Evolutionary conservation across 1,140 invertebrate genomes (phyloP).

Genomic region (Telenomus remus): DNA sequence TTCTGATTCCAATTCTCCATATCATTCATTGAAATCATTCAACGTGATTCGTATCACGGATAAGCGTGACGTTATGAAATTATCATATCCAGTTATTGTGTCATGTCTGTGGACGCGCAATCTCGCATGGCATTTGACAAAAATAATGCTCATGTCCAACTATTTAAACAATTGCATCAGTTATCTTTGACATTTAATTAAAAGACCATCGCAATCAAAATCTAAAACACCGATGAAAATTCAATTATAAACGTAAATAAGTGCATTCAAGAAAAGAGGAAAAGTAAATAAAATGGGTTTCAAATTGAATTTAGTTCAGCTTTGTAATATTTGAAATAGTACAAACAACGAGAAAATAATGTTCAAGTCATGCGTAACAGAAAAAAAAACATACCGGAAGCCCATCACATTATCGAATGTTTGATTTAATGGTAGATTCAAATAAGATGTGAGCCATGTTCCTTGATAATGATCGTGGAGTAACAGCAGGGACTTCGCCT

Average conservation of each 20-base stretch:
- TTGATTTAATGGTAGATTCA: constrained; percentile 67
- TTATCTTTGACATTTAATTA: too few species aligned
- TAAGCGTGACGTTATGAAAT: constrained; percentile 45
- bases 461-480: constrained; percentile 62
- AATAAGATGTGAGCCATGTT: constrained; percentile 67
- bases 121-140: constrained; percentile 33
- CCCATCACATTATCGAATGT: constrained; percentile 45
- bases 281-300: too few species aligned
- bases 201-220: too few species aligned
- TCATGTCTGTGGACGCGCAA: constrained; percentile 21
- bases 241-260: too few species aligned
- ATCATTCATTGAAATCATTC: constrained; percentile 47
- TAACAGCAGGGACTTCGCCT: constrained; percentile 5
- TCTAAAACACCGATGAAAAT: too few species aligned
- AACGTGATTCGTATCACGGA: constrained; percentile 46
- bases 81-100: constrained; percentile 41
- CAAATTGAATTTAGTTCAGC: too few species aligned
- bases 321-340: too few species aligned
- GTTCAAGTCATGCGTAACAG: background rate
- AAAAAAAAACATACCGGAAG: constrained; percentile 24
- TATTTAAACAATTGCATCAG: background rate
- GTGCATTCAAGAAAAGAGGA: too few species aligned
- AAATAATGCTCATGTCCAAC: constrained; percentile 21
- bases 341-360: too few species aligned
- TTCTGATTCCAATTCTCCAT: too few species aligned